Percentiles rank a stretch among this genome's conserved stretches.
Conservation (phyloP, 2,797 vertebrate genomes). For the Orientallactaga sibirica region DNA sequence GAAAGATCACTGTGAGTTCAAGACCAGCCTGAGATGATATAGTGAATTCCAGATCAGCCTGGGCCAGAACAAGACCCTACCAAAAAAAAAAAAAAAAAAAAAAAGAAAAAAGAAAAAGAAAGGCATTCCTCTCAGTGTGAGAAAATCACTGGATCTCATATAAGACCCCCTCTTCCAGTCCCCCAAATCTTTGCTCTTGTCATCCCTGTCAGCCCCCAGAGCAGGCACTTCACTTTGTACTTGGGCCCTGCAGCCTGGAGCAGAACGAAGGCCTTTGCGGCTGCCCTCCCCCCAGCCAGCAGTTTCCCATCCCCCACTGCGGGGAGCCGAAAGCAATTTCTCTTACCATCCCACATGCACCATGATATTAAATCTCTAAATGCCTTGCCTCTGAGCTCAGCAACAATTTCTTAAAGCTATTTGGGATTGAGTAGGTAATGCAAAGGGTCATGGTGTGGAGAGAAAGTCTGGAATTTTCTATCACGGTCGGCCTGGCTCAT, state of each 20-base stretch:
- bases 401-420: slow-evolving; percentile 55
- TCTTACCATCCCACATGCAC: background rate
- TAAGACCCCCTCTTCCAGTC: background rate
- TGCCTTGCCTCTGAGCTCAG: slow-evolving; percentile 25
- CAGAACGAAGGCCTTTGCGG: rapidly evolving
- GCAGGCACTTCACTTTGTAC: background rate
- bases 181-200: background rate
- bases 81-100: no score
- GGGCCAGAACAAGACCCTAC: no score
- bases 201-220: background rate
- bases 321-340: slow-evolving; percentile 60
- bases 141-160: background rate
- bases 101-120: no score
- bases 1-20: no score
- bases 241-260: rapidly evolving
- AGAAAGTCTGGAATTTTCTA: slow-evolving; percentile 25
- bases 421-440: slow-evolving; percentile 24
- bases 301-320: background rate
- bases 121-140: background rate
- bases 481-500: background rate
- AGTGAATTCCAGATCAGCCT: no score
- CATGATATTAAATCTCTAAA: slow-evolving; percentile 37
- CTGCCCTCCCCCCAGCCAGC: background rate
- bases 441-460: background rate
- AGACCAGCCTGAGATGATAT: no score